Evolutionary conservation across 2,113 vertebrate species (phyloP), one percentile per base, ranked within the genome.

Genomic region (Urocynchramus pylzowi): DNA sequence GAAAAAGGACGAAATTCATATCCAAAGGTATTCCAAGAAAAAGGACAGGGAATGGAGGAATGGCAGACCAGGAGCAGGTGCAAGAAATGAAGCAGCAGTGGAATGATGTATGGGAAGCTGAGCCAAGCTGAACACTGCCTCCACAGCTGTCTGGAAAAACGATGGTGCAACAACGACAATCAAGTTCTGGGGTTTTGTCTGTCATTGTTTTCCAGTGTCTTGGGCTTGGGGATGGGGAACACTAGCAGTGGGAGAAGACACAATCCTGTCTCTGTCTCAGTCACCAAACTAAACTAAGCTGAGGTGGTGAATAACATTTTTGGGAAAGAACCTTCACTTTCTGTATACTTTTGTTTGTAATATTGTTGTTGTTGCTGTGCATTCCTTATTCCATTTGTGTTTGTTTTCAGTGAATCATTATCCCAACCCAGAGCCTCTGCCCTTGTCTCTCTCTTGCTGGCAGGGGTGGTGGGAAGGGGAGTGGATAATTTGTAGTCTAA

Each of bases 281-380:
- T 39, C 28, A 42, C 44, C 22, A 59, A 5, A 7, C 0, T 0
- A 28, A 59, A 11, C 9, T 26, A 45, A 52, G 16, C 0, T 24
- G 39, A 59, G 11, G 6, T 15, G 28, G 20, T 26, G 11, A 75
- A 45, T 16, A 39, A 33, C 15, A 30, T 24, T 39, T 52, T 64
- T 67, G 28, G 6, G 17, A 68, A 60, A 60, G 7, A 31, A 15
- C 4, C 9, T 82, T 53, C 28, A 26, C 23, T 30, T 63, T n/a
- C 21, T 63, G n/a, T 11, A 19, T 41, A 30, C 20, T 54, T 54
- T 54, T 63, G 7, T 47, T 70, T 41, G 41, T 47, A 54, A 30
- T n/a, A 47, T 30, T 70, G 41, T 27, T 63, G 24, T n/a, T 54
- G n/a, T 47, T 53, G 23, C 28, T 47, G 16, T n/a, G 23, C 0